phyloP scores from a whole-genome alignment of 2,797 vertebrate species.

The Pseudochaenichthys georgianus region DNA sequence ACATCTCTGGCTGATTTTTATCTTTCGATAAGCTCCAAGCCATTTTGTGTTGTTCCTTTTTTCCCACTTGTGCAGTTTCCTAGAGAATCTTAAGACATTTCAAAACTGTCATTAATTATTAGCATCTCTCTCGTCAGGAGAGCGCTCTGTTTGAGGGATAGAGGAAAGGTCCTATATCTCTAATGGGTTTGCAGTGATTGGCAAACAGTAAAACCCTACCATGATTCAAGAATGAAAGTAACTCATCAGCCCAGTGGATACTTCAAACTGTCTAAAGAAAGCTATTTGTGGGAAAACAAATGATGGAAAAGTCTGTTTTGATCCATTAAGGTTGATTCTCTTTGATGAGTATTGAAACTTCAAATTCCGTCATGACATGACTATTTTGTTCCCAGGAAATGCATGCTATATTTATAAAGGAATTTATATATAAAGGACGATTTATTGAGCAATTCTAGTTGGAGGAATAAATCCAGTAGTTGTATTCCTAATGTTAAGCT shows the following conservation, averaged over 20 bases:
- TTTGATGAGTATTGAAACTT: conserved; percentile 17
- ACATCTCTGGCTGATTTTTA: conserved; percentile 34
- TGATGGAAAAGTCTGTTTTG: conserved; percentile 22
- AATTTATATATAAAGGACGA: background rate
- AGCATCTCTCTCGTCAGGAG: conserved; percentile 59
- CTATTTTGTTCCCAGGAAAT: background rate
- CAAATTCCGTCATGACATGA: background rate
- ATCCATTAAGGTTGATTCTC: conserved; percentile 25
- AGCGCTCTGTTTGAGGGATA: conserved; percentile 36
- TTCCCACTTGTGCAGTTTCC: conserved; percentile 46
- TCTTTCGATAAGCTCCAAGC: conserved; percentile 40
- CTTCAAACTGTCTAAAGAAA: conserved; percentile 34
- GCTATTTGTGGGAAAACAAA: conserved; percentile 25
- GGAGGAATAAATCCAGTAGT: background rate
- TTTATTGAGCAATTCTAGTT: conserved; percentile 6
- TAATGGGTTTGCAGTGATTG: conserved; percentile 21
- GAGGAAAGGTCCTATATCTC: conserved; percentile 50
- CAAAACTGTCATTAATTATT: conserved; percentile 71
- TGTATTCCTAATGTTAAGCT: conserved; percentile 11
- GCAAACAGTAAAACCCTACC: conserved; percentile 55
- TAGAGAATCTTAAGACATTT: conserved; percentile 66
- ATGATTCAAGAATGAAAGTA: conserved; percentile 62
- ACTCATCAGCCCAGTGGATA: conserved; percentile 33
- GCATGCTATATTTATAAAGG: background rate
- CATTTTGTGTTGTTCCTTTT: conserved; percentile 42